Percentiles rank a stretch among this genome's conserved stretches.
Conservation (phyloP, 2,888 invertebrate genomes). For the Allolobophora icterica region DNA sequence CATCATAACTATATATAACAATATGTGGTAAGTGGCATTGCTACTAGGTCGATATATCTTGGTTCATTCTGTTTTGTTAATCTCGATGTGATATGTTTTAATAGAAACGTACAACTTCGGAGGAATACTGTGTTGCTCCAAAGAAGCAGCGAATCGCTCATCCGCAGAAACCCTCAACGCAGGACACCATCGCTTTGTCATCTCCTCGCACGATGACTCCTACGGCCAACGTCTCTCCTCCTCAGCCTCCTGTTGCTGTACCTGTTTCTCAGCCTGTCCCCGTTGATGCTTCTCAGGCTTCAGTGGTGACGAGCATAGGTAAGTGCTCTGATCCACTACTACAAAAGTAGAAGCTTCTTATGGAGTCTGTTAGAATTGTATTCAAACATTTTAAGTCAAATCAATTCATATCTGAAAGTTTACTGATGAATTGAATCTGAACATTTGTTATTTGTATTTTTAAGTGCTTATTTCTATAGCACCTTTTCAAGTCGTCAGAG, state of each 20-base stretch:
- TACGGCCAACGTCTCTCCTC: not conserved
- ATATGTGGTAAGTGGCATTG: no score
- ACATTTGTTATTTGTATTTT: no score
- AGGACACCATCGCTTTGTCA: not conserved
- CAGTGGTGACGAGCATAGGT: not conserved
- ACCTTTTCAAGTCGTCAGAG: no score
- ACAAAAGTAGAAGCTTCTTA: no score
- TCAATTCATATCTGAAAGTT: no score
- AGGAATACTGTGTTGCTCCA: not conserved
- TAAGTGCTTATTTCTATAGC: no score
- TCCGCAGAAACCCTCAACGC: not conserved
- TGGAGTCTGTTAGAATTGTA: no score
- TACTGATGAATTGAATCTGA: no score
- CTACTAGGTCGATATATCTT: not conserved
- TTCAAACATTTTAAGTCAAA: no score
- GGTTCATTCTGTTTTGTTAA: not conserved
- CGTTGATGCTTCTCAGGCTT: not conserved
- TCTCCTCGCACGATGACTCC: not conserved
- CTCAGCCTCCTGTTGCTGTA: not conserved
- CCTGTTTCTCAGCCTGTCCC: not conserved
- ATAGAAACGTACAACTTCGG: not conserved
- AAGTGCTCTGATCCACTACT: not conserved
- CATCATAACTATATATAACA: no score
- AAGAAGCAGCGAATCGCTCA: conserved; percentile 13
- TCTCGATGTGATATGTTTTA: not conserved